Evolutionary conservation across 2,797 vertebrate species (phyloP).

Genomic region (Catostomus latipinnis): DNA sequence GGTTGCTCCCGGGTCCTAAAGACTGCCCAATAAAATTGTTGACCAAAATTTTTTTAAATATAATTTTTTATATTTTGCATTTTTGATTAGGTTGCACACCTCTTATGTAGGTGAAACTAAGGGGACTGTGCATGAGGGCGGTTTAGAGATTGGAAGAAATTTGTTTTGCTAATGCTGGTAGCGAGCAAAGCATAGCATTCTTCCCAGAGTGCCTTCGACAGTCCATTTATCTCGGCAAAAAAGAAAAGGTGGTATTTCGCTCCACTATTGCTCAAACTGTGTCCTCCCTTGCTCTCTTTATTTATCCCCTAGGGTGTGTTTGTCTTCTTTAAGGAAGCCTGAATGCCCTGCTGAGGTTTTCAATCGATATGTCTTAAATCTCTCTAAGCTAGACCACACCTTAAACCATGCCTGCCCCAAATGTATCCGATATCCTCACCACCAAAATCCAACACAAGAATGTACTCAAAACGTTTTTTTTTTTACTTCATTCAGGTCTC

Average conservation of each 20-base stretch:
- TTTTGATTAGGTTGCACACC: neutral
- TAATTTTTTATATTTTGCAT: no score
- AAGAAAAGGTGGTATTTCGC: constrained; percentile 39
- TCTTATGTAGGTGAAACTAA: neutral
- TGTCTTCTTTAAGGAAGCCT: constrained; percentile 50
- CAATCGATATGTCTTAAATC: constrained; percentile 33
- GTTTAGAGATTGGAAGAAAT: constrained; percentile 11
- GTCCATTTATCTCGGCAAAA: constrained; percentile 43
- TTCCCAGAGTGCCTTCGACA: constrained; percentile 35
- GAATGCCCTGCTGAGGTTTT: constrained; percentile 48
- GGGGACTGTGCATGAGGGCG: constrained; percentile 30
- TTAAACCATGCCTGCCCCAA: constrained; percentile 20
- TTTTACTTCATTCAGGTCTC: no score
- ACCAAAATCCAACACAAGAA: constrained; percentile 7
- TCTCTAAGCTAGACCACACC: constrained; percentile 51
- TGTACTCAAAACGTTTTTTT: neutral
- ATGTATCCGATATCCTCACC: neutral
- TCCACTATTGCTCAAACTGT: neutral
- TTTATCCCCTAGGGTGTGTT: constrained; percentile 31
- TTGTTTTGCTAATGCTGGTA: constrained; percentile 40
- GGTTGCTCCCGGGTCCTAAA: no score
- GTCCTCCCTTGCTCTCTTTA: constrained; percentile 17
- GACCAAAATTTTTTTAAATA: no score
- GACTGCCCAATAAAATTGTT: no score
- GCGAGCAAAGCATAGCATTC: neutral